Base-by-base conservation (phyloP, 2,888 invertebrate species). In the Drosophila atripex region DNA sequence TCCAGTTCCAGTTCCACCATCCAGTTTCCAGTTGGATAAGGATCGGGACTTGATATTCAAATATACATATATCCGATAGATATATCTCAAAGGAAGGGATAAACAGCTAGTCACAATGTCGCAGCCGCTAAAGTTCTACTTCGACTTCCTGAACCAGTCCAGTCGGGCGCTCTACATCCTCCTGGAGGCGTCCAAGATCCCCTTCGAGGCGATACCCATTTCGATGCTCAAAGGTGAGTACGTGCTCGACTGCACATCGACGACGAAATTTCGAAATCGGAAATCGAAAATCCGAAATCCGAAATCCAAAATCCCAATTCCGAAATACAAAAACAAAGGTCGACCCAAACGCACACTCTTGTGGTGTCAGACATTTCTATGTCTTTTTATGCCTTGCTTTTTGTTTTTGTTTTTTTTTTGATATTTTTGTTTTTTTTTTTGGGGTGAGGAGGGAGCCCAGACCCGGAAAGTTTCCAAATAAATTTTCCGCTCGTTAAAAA, bases 61-160 rank as follows among this genome's bases (percentile, higher is more conserved):
- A 3, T 23, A 23, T 23, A 3, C 4, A 23, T 23, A 23, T 23
- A 23, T 23, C 21, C 5, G 4, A 23, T 4, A 23, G 21, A 35
- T 12, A 35, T 6, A 12, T 6, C 6, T 5, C 5, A 4, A n/a
- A 35, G n/a, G 12, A 32, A 12, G 12, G 12, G 3, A 12, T 4
- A 35, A n/a, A n/a, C 1, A 43, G 43, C 43, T 43, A 43, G 43
- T 43, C 21, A 43, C 75, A 73, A 91, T 91, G 91, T 70, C 89
- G 73, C 89, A 90, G 93, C 80, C 92, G 73, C 77, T 95, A 46
- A 94, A 94, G 90, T 92, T 95, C 61, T 96, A 95, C 90, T 95
- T 92, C 75, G 95, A 96, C 92, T 91, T 95, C 41, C 92, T 96
- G 90, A 96, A 96, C 0, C 96, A 96, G 89, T 96, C 96, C 1